Conservation (phyloP, 2,888 invertebrate species). For the Sipha maydis region DNA sequence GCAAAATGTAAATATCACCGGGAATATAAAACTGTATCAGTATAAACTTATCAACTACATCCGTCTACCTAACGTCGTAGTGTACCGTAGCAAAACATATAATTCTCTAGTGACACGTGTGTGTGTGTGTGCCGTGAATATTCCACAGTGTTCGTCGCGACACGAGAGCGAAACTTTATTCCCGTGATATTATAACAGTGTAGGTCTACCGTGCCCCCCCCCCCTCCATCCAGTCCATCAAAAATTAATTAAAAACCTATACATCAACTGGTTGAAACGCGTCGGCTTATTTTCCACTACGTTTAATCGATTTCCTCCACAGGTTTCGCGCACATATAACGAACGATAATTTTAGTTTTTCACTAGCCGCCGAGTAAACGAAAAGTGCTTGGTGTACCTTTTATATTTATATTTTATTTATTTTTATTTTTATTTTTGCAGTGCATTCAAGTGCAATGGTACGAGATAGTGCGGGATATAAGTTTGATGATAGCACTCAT, state of each 20-base stretch:
- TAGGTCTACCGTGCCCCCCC: no score
- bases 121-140: neutral
- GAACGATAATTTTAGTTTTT: neutral
- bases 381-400: neutral
- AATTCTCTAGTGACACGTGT: no score
- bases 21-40: neutral
- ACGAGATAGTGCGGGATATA: neutral
- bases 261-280: neutral
- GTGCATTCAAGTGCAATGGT: neutral
- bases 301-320: neutral
- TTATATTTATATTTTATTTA: neutral
- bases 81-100: no score
- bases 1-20: neutral
- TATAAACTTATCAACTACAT: no score
- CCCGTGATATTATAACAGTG: no score
- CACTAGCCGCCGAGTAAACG: neutral
- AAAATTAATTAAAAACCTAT: neutral
- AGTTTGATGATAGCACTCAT: neutral
- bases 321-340: neutral
- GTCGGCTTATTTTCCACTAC: neutral
- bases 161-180: no score
- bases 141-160: no score
- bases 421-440: no score
- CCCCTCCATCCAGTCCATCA: no score
- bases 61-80: no score